These are phyloP conservation scores for Corvus hawaiiensis DNA, from an alignment of 2,113 vertebrate species.

Conservation along the genomic window DNA sequence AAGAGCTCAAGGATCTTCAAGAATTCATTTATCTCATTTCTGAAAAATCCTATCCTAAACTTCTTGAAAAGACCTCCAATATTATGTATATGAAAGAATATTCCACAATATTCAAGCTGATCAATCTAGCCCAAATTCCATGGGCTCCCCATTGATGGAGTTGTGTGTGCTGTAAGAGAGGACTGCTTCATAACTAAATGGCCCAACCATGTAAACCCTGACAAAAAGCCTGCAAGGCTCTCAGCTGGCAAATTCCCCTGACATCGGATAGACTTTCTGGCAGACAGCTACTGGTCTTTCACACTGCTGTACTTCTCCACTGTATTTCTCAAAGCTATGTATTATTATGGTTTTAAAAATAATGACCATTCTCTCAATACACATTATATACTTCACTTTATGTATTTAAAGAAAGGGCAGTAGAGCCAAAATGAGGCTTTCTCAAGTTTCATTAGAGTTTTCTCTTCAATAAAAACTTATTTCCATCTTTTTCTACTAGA, in stretches of 20 bases:
- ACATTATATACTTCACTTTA: not conserved
- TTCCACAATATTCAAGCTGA: not conserved
- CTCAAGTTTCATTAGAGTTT: not conserved
- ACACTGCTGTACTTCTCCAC: not conserved
- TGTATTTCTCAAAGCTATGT: not conserved
- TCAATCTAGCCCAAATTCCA: not conserved
- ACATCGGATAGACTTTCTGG: not conserved
- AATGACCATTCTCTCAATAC: not conserved
- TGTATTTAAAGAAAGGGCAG: not conserved
- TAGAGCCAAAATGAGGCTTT: not conserved
- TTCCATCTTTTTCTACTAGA: not conserved
- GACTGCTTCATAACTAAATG: not conserved
- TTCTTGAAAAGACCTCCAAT: not conserved
- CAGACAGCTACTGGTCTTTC: not conserved
- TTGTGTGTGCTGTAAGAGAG: not conserved
- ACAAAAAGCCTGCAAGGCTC: not conserved
- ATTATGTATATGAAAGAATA: not conserved
- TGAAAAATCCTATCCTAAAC: not conserved
- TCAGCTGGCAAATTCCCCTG: not conserved
- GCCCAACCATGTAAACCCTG: accelerated
- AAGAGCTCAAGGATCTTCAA: not conserved
- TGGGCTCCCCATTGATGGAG: not conserved
- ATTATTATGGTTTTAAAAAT: not conserved
- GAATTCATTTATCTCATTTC: not conserved
- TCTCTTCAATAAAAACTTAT: not conserved